Evolutionary conservation across 1,140 invertebrate genomes (phyloP), one percentile per base, ranked within the genome.

Genomic region (Atta cephalotes): DNA sequence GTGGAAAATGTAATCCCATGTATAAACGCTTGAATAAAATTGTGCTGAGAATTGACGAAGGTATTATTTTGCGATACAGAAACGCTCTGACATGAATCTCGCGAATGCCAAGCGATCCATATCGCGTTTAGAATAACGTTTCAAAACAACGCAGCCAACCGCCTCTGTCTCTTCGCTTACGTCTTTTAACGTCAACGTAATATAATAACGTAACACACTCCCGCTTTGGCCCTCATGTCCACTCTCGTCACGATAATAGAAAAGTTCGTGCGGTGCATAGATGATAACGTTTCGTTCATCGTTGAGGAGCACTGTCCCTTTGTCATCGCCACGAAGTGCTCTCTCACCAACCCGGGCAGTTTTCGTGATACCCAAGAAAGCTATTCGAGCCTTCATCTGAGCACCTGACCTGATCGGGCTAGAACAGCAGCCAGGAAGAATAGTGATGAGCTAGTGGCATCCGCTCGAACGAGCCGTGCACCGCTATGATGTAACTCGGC

Each of bases 401-500:
- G 90, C 85, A 90, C 87, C 51, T 91, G 86, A 25, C 85, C 82
- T 62, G 87, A 74, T 53, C 79, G 87, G n/a, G 12, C 85, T 6
- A 90, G 71, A 3, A 87, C 45, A 18, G 78, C 49, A 39, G 76
- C 87, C 10, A 92, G 76, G n/a, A 92, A 80, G 16, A 92, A 66
- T 31, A 91, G 45, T 35, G 90, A 63, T 3, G 70, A 25, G 49
- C 72, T 21, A 51, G 66, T 6, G 45, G 25, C 53, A 63, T 68
- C 39, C 25, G 74, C 87, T 82, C 87, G 90, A 76, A 88, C 66
- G 66, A 87, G 77, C 63, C 87, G 92, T 7, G 91, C 93, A 39
- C 90, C 91, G 3, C 96, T 95, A 86, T 96, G 96, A 93, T 96
- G 96, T 86, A 96, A 90, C 92, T 96, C 96, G 56, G 96, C 96